These are phyloP conservation scores for Rhadina sibilatrix DNA, from an alignment of 2,113 vertebrate species.

Conservation along the genomic window DNA sequence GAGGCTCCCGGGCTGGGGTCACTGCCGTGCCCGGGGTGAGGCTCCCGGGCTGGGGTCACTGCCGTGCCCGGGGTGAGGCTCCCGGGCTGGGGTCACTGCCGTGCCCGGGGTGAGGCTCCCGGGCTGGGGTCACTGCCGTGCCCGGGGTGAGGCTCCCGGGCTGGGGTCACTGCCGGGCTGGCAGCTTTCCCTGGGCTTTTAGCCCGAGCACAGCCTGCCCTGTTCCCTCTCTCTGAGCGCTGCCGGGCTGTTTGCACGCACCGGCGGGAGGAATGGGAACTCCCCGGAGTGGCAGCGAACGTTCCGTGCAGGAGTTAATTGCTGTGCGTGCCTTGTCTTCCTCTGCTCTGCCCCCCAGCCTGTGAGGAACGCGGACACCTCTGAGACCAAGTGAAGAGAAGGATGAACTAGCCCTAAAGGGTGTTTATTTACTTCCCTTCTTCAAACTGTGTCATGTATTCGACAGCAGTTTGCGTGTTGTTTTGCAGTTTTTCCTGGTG, in stretches of 20 bases:
- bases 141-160: accelerated
- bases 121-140: too few species aligned
- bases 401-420: not conserved
- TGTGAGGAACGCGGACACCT: not conserved
- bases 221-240: accelerated
- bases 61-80: too few species aligned
- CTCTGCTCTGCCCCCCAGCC: accelerated
- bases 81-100: too few species aligned
- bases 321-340: not conserved
- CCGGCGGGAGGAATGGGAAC: not conserved
- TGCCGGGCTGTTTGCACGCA: not conserved
- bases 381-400: not conserved
- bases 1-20: too few species aligned
- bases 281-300: not conserved
- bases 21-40: too few species aligned
- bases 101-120: not conserved
- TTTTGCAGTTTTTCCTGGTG: not conserved
- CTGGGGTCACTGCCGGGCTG: accelerated
- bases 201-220: not conserved
- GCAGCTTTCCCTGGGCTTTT: not conserved
- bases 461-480: not conserved
- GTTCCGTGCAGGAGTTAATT: not conserved
- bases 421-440: not conserved
- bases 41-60: too few species aligned
- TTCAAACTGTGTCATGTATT: not conserved